Base-by-base conservation (phyloP, 2,113 vertebrate genomes). In the Taurulus bubalis region DNA sequence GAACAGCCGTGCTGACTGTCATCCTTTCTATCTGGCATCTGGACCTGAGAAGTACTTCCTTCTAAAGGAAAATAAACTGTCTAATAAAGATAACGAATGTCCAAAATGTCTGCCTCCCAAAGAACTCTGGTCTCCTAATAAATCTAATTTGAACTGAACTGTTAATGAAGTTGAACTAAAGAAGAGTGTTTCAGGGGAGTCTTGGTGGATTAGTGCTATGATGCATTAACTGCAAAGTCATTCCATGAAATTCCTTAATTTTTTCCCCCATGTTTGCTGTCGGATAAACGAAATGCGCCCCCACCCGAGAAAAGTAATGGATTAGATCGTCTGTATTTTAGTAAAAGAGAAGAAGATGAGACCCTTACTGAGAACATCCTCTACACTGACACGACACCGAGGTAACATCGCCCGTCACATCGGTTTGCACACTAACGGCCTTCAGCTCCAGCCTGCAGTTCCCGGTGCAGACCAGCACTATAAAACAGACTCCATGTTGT, bases 401-500 rank as follows among this genome's bases (percentile, higher is more conserved):
- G 79, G 82, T 78, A 66, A 82, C 62, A 59, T 77, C 55, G 24
- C 55, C 14, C 55, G 4, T 28, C 71, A 62, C 70, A 32, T 65
- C 74, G 77, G 79, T 63, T 14, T 47, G 80, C 59, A 80, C 73
- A 63, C 38, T 26, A 49, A 67, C 1, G 34, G 58, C 70, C 47
- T n/a, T 84, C 75, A 11, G 55, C 78, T 73, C 73, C 30, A 42
- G 59, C 63, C 71, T 71, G 42, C 83, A 76, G 56, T 32, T 55
- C 36, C 42, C 26, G 5, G 64, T 76, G 47, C 69, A 72, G 70
- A 77, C 62, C 28, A 22, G 36, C 79, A 85, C 91, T 95, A 94
- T 88, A 95, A 91, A 88, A 94, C 94, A 1, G 95, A 95, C 90
- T 95, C 95, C 91, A 94, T 93, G 91, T 94, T 95, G 87, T 95